Percentiles rank a stretch among this genome's conserved stretches.
phyloP scores from a whole-genome alignment of 2,797 vertebrate species.

The Phataginus tetradactyla region DNA sequence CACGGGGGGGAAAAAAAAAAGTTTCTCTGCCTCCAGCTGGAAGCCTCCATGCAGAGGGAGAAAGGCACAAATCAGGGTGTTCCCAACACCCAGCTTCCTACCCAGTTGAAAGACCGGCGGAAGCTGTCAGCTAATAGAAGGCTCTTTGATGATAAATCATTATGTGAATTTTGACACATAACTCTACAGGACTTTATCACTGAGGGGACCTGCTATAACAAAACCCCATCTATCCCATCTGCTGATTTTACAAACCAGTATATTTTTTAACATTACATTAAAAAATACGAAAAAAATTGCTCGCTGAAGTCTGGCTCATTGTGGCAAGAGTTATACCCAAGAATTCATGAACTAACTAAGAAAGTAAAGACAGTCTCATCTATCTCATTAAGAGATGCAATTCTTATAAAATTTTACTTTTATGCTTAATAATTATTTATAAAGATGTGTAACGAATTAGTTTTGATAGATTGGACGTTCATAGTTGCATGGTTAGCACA shows the following conservation, averaged over 20 bases:
- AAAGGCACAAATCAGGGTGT: neutral
- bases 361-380: neutral
- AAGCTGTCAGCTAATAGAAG: neutral
- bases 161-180: neutral
- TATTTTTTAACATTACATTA: neutral
- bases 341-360: neutral
- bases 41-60: neutral
- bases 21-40: neutral
- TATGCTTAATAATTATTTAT: conserved; percentile 66
- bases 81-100: neutral
- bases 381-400: neutral
- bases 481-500: conserved; percentile 53
- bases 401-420: conserved; percentile 33
- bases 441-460: conserved; percentile 45
- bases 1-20: neutral
- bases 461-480: conserved; percentile 62
- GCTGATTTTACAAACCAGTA: neutral
- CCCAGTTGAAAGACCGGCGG: neutral
- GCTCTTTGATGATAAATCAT: neutral
- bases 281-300: neutral
- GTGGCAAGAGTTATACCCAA: rapidly evolving
- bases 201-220: neutral
- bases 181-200: neutral
- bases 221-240: neutral
- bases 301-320: neutral